Conservation (phyloP, 1,140 invertebrate species). For the Drosophila ironensis region DNA sequence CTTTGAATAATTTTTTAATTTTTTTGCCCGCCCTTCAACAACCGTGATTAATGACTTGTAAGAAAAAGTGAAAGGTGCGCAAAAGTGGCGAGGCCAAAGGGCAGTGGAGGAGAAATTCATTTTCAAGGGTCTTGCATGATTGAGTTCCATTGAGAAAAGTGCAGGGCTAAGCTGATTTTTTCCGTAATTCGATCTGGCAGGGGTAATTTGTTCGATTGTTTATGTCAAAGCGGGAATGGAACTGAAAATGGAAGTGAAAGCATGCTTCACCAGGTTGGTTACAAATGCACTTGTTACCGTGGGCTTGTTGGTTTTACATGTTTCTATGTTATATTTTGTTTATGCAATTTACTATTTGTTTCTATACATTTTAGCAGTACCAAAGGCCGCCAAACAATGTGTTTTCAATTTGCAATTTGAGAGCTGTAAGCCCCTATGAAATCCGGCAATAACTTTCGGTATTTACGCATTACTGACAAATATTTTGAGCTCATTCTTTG, state of each 20-base stretch:
- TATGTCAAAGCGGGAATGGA: not conserved
- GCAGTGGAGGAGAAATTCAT: conserved; percentile 4
- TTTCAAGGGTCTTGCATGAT: conserved; percentile 38
- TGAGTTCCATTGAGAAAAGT: conserved; percentile 44
- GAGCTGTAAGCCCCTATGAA: not conserved
- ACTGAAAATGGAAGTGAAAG: not conserved
- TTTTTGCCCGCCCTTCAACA: conserved; percentile 9
- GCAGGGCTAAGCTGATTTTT: conserved; percentile 22
- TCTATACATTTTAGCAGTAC: too few species aligned
- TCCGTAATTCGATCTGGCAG: conserved; percentile 13
- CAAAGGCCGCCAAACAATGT: too few species aligned
- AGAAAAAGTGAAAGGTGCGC: conserved; percentile 64
- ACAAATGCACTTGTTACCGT: not conserved
- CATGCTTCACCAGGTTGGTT: not conserved
- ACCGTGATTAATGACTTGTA: conserved; percentile 66
- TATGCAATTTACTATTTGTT: too few species aligned
- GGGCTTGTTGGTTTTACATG: not conserved
- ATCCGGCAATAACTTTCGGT: conserved; percentile 1
- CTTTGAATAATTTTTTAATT: conserved; percentile 26
- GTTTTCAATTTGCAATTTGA: not conserved
- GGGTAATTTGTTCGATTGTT: conserved; percentile 28
- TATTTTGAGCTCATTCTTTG: conserved; percentile 26
- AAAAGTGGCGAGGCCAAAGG: conserved; percentile 13
- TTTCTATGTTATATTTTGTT: too few species aligned
- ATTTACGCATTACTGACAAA: conserved; percentile 6